phyloP scores from a whole-genome alignment of 2,888 invertebrate genomes.

The Drosophila mimetica region DNA sequence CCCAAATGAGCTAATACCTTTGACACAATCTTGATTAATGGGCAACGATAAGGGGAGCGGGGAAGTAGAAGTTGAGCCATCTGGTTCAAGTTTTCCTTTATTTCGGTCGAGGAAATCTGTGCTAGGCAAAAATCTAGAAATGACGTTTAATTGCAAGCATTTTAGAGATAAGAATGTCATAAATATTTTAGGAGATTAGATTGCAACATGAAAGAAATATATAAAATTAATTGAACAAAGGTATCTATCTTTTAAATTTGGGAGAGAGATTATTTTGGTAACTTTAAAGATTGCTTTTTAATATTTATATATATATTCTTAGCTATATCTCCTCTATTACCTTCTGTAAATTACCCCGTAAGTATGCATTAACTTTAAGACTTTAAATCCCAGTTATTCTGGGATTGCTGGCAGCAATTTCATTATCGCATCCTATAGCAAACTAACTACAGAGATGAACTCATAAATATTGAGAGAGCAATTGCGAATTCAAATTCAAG shows the following conservation, averaged over 20 bases:
- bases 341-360: neutral
- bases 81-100: constrained; percentile 16
- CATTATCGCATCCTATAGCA: constrained; percentile 43
- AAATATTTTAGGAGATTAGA: constrained; percentile 31
- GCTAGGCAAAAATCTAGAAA: constrained; percentile 12
- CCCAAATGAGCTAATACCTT: constrained; percentile 63
- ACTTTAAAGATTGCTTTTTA: neutral
- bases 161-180: constrained; percentile 24
- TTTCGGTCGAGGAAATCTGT: constrained; percentile 14
- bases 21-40: constrained; percentile 77
- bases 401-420: constrained; percentile 23
- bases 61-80: constrained; percentile 7
- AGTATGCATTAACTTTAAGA: neutral
- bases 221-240: neutral
- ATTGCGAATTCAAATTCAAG: constrained; percentile 66
- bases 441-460: constrained; percentile 41
- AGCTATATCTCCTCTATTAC: neutral
- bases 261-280: neutral
- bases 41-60: constrained; percentile 22
- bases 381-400: neutral
- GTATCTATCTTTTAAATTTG: neutral
- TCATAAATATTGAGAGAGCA: constrained; percentile 67
- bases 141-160: constrained; percentile 30
- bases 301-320: neutral
- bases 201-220: neutral